Percentiles rank a stretch among this genome's conserved stretches.
phyloP scores from a whole-genome alignment of 2,888 invertebrate species.

The Tortrix viridana region DNA sequence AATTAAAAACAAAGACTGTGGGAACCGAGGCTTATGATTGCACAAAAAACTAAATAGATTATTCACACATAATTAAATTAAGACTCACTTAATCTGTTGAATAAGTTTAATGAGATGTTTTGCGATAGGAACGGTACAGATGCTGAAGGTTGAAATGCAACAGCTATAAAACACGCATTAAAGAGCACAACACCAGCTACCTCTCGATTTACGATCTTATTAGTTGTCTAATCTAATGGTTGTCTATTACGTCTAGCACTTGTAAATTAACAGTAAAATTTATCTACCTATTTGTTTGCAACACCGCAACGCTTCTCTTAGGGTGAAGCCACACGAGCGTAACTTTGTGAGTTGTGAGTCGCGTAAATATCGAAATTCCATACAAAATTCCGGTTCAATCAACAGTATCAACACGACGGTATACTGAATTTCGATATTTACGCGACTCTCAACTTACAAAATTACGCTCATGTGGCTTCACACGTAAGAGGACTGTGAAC shows the following conservation, averaged over 20 bases:
- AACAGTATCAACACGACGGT: too few species aligned
- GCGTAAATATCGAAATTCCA: too few species aligned
- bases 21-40: conserved; percentile 28
- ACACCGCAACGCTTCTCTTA: conserved; percentile 18
- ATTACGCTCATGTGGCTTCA: too few species aligned
- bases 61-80: conserved; percentile 34
- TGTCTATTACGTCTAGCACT: not conserved
- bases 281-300: conserved; percentile 8
- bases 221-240: too few species aligned
- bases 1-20: conserved; percentile 27
- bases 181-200: not conserved
- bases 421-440: too few species aligned
- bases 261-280: not conserved
- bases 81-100: conserved; percentile 15
- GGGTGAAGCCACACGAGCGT: too few species aligned
- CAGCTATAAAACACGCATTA: not conserved
- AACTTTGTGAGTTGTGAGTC: too few species aligned
- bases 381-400: too few species aligned
- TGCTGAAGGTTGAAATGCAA: not conserved
- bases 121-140: not conserved
- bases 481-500: too few species aligned
- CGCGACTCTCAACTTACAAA: too few species aligned
- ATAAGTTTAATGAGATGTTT: conserved; percentile 18
- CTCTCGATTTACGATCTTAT: not conserved
- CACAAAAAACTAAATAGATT: conserved; percentile 28